Percentiles rank a stretch among this genome's conserved stretches.
Evolutionary conservation across 2,113 vertebrate species (phyloP).

Genomic region (Arizona elegans): DNA sequence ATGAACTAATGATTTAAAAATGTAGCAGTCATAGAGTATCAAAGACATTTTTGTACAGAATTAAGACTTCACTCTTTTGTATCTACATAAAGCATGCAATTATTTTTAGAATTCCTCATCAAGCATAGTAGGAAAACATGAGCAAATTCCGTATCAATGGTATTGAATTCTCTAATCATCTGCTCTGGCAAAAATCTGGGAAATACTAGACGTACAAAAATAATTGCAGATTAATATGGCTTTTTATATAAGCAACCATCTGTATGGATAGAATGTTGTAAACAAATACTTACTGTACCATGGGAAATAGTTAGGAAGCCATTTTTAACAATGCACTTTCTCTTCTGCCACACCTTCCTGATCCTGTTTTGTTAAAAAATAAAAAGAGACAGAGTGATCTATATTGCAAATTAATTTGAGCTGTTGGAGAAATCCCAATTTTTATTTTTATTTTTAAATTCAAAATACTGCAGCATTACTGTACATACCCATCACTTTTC

Average conservation of each 20-base stretch:
- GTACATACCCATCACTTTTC: slow-evolving; percentile 91
- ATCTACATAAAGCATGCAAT: slow-evolving; percentile 2
- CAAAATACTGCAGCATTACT: not conserved
- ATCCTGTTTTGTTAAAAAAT: slow-evolving; percentile 70
- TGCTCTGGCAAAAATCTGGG: slow-evolving; percentile 21
- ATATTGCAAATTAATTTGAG: slow-evolving; percentile 6
- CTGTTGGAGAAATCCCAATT: not conserved
- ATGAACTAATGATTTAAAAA: not conserved
- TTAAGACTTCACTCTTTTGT: not conserved
- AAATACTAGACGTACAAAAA: slow-evolving; percentile 55
- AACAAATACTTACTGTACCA: slow-evolving; percentile 86
- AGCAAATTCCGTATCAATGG: slow-evolving; percentile 17
- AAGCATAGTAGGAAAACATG: slow-evolving; percentile 27
- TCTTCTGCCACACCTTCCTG: slow-evolving; percentile 97
- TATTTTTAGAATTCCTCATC: slow-evolving; percentile 28
- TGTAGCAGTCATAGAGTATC: not conserved
- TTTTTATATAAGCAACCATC: slow-evolving; percentile 55
- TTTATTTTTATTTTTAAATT: not conserved
- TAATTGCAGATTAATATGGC: slow-evolving; percentile 38
- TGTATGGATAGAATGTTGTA: slow-evolving; percentile 53
- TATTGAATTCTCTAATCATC: slow-evolving; percentile 15
- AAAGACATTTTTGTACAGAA: not conserved
- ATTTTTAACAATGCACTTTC: slow-evolving; percentile 90
- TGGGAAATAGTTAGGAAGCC: slow-evolving; percentile 94
- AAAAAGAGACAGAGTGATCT: not conserved